phyloP scores from a whole-genome alignment of 2,888 invertebrate species.

The Synergus laeviventris region DNA sequence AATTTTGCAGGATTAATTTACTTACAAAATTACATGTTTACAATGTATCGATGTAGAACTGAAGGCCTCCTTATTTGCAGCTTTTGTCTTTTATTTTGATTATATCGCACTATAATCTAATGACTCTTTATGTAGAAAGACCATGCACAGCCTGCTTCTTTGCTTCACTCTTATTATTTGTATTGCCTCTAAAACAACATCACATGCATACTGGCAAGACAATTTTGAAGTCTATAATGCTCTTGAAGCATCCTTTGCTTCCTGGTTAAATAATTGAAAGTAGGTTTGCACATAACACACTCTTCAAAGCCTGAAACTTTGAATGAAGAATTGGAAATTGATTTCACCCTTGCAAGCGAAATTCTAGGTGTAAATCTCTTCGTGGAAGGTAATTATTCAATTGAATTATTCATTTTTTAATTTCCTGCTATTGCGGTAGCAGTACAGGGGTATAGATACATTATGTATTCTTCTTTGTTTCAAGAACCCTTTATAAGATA shows the following conservation, averaged over 20 bases:
- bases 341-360: conserved; percentile 1
- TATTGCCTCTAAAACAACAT: neutral
- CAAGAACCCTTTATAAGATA: neutral
- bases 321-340: too few species aligned
- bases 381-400: neutral
- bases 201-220: neutral
- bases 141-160: too few species aligned
- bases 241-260: neutral
- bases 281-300: neutral
- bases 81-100: too few species aligned
- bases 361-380: neutral
- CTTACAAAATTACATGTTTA: too few species aligned
- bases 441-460: neutral
- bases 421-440: neutral
- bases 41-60: too few species aligned
- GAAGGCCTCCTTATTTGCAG: too few species aligned
- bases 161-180: too few species aligned
- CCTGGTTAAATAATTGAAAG: neutral
- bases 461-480: neutral
- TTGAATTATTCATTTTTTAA: neutral
- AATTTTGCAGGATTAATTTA: too few species aligned
- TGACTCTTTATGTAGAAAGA: too few species aligned
- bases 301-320: neutral
- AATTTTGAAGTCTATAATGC: neutral
- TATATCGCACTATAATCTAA: too few species aligned